A percentile compares a stretch with the other conserved stretches of the same genome.
phyloP scores from a whole-genome alignment of 2,113 vertebrate genomes.

The Camelus dromedarius region DNA sequence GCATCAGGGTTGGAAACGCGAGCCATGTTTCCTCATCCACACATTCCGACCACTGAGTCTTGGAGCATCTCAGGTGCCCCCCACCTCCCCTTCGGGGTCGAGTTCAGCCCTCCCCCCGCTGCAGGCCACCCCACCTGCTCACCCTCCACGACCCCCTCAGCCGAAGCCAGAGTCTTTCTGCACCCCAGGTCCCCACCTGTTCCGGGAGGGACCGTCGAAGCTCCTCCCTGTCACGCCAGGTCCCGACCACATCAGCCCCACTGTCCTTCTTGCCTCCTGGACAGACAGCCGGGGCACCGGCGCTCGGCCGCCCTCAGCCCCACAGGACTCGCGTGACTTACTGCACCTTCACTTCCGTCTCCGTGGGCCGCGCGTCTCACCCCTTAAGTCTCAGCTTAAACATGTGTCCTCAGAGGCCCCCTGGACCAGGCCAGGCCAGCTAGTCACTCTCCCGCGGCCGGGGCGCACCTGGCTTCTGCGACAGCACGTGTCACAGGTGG shows the following conservation, averaged over 20 bases:
- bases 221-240: background rate
- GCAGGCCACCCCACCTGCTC: too few relatives aligned
- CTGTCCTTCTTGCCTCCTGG: background rate
- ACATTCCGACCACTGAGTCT: background rate
- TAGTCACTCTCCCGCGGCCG: background rate
- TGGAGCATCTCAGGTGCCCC: background rate
- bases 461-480: background rate
- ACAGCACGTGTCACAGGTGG: background rate
- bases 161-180: background rate
- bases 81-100: fast-evolving
- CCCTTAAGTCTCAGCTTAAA: background rate
- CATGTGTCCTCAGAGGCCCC: background rate
- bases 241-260: background rate
- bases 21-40: background rate
- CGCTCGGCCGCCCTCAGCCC: background rate
- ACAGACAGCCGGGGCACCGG: fast-evolving
- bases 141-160: background rate
- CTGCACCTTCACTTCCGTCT: background rate
- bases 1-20: too few relatives aligned
- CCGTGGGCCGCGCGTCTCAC: background rate
- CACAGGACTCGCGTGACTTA: background rate
- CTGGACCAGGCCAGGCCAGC: background rate
- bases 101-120: background rate
- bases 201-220: background rate
- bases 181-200: background rate